These are phyloP conservation scores for Gandaritis pyraliata DNA, from an alignment of 2,888 invertebrate species.

Conservation along the genomic window DNA sequence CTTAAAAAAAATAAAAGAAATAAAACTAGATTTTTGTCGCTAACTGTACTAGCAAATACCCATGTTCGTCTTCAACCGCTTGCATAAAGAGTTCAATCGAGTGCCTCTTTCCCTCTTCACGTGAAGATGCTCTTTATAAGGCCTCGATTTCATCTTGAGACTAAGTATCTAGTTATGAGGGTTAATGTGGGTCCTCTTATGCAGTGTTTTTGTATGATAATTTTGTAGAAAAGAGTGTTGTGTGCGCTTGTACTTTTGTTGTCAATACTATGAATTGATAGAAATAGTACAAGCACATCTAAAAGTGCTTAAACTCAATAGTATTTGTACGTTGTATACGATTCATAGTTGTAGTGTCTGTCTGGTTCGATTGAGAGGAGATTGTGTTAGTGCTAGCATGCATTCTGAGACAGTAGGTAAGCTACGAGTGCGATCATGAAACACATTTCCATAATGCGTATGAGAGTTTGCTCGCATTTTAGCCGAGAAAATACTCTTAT, in stretches of 20 bases:
- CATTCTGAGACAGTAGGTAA: too few relatives aligned
- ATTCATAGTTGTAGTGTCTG: too few relatives aligned
- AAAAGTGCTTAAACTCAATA: too few relatives aligned
- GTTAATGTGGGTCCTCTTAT: neutral
- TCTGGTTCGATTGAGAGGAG: too few relatives aligned
- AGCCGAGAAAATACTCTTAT: constrained; percentile 19
- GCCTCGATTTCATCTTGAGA: constrained; percentile 12
- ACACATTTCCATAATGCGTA: constrained; percentile 22
- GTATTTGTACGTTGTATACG: too few relatives aligned
- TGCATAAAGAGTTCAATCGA: constrained; percentile 45
- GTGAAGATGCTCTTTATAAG: constrained; percentile 26
- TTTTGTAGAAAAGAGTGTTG: too few relatives aligned
- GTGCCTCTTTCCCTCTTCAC: constrained; percentile 46
- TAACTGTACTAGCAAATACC: neutral
- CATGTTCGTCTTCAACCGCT: constrained; percentile 1
- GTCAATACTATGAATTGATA: too few relatives aligned
- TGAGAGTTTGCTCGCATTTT: constrained; percentile 11
- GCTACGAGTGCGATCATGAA: too few relatives aligned
- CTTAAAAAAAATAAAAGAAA: too few relatives aligned
- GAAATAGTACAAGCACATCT: too few relatives aligned
- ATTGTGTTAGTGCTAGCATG: too few relatives aligned
- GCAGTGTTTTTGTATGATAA: neutral
- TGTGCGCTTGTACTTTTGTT: too few relatives aligned
- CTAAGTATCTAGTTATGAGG: constrained; percentile 3
- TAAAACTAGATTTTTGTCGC: neutral